Evolutionary conservation across 1,140 invertebrate species (phyloP), one percentile per base, ranked within the genome.

Genomic region (Drosophila sturtevanti): DNA sequence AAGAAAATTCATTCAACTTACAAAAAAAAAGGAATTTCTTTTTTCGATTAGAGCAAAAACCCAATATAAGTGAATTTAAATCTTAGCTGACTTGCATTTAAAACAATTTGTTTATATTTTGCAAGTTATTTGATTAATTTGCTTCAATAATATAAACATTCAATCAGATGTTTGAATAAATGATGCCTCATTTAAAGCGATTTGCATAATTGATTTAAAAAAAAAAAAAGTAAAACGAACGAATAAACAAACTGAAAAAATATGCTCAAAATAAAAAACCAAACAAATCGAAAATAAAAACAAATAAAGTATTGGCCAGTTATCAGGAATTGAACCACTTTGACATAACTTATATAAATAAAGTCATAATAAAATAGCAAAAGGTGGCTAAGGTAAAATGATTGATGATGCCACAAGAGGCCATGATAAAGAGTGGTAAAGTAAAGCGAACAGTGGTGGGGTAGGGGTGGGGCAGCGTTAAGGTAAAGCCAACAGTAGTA

Each of bases 141-240:
- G 27, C 0, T 18, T 34, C 27, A 11, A 48, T 48, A 9, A 11
- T 34, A 56, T 56, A 56, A 56, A 56, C 34, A 56, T 56, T 56
- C 54, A 56, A 48, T 48, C 41, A 48, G 41, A 14, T 21, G n/a
- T 16, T 48, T 58, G 54, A 63, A 63, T 79, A 76, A 76, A 72
- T 66, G n/a, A 76, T 60, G 58, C 52, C 54, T 55, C 34, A 76
- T 71, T 84, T 60, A 37, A 55, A 64, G 21, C 35, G 22, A 81
- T 81, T 84, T 81, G 51, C 81, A 84, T 84, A 86, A 86, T 86
- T 77, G 64, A 76, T 76, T 76, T 54, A 62, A 63, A 75, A 24
- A 24, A 24, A 24, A 24, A 24, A 24, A 24, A 24, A 24, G 4
- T 3, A 24, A 31, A 62, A 76, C 76, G 75, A 31, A 55, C 55